Conservation (phyloP, 2,113 vertebrate species). For the Etheostoma cragini region DNA sequence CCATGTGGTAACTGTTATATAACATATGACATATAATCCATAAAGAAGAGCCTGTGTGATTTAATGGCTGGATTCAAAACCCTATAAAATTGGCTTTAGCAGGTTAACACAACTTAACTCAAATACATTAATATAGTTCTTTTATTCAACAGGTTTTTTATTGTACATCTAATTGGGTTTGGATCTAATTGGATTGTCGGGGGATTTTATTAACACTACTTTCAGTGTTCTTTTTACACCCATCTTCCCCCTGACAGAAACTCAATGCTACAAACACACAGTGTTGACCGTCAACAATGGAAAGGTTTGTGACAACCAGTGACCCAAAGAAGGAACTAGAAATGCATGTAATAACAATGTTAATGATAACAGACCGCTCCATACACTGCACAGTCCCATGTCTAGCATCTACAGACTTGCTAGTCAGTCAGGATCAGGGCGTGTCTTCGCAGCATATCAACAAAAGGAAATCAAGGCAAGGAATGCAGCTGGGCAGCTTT, state of each 20-base stretch:
- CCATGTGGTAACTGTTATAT: neutral
- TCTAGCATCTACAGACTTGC: neutral
- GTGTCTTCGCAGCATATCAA: slow-evolving; percentile 55
- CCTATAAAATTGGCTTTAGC: neutral
- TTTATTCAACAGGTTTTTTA: neutral
- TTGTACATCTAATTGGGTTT: neutral
- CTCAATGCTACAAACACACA: neutral
- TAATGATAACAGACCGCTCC: neutral
- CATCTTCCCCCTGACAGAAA: neutral
- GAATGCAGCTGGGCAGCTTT: slow-evolving; percentile 78
- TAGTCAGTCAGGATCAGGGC: slow-evolving; percentile 46
- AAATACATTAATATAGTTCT: too few relatives aligned
- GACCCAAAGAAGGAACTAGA: neutral
- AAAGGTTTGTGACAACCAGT: neutral
- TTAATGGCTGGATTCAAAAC: neutral
- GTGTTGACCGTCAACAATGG: slow-evolving; percentile 53
- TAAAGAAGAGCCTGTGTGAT: neutral
- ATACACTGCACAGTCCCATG: too few relatives aligned
- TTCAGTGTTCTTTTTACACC: neutral
- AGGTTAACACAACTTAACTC: neutral
- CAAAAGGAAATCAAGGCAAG: slow-evolving; percentile 39
- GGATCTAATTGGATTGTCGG: neutral
- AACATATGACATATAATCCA: neutral
- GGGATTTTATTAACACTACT: neutral
- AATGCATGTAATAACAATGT: neutral